Base-by-base conservation (phyloP, 2,888 invertebrate species). In the Steromphala cineraria region DNA sequence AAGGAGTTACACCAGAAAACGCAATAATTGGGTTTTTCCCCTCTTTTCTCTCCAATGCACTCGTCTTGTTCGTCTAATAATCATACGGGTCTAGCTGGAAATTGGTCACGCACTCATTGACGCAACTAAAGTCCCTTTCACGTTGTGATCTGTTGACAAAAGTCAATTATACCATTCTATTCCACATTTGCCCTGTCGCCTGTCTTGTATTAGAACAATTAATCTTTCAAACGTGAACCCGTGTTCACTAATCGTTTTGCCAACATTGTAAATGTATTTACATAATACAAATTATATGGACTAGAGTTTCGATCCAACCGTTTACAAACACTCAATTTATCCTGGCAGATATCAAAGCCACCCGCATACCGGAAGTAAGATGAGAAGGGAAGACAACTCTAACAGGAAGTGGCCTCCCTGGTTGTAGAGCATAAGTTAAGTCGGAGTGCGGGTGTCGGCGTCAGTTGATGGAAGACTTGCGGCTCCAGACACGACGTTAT, bases 201-300 rank as follows among this genome's bases (percentile, higher is more conserved):
- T 13, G 28, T 28, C 62, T 28, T 28, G 62, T 62, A 62, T 62
- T 62, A 62, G 62, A 62, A n/a, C 62, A 62, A 62, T 62, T 62
- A 62, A 62, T 62, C 62, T 28, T 62, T 62, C 62, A 62, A 62
- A 62, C 62, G 62, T 28, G 28, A 62, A 28, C 28, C 62, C 62
- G 28, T 28, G 28, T n/a, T 62, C 62, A 28, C 28, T 62, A 62
- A 62, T 62, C 28, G 62, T 62, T 62, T 62, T 62, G 28, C 28
- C 62, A 28, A 62, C 62, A 62, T 62, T 62, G 28, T 62, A 62
- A 62, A 28, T 62, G 62, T 62, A 62, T 62, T 62, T 62, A 62
- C 62, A 62, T 28, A 62, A 62, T 62, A 62, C 62, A 28, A 62
- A 62, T 62, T 24, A 62, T 24, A 28, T 62, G 62, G 28, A 62